Conservation (phyloP, 2,113 vertebrate species). For the Bubo blakistoni region DNA sequence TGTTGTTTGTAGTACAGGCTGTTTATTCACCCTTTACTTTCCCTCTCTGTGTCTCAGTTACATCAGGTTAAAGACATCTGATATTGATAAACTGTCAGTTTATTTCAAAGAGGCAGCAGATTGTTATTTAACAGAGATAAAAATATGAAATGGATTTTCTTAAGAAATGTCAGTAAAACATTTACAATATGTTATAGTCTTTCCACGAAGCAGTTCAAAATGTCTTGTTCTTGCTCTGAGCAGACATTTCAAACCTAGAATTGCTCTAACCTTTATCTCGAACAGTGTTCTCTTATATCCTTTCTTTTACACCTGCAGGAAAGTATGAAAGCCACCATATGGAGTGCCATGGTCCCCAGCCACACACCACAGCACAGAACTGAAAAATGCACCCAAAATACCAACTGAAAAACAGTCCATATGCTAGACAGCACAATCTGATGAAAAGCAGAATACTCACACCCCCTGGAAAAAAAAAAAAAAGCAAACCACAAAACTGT, state of each 20-base stretch:
- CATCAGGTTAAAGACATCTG: constrained; percentile 29
- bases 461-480: neutral
- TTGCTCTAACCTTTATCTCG: constrained; percentile 32
- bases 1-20: neutral
- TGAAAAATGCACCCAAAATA: constrained; percentile 29
- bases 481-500: neutral
- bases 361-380: neutral
- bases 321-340: constrained; percentile 47
- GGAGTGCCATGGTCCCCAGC: neutral
- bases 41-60: neutral
- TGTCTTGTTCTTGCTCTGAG: constrained; percentile 13
- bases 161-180: constrained; percentile 66
- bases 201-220: constrained; percentile 29
- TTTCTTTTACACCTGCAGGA: constrained; percentile 48
- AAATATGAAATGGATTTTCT: constrained; percentile 65
- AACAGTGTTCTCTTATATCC: constrained; percentile 11
- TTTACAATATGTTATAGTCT: constrained; percentile 54
- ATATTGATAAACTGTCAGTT: constrained; percentile 67
- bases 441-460: constrained; percentile 31
- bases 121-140: constrained; percentile 62
- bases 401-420: constrained; percentile 53
- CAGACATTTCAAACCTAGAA: constrained; percentile 35
- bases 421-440: constrained; percentile 46
- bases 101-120: constrained; percentile 54
- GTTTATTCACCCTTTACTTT: neutral